Evolutionary conservation across 2,888 invertebrate genomes (phyloP).

Genomic region (Drosophila trichaetosa): DNA sequence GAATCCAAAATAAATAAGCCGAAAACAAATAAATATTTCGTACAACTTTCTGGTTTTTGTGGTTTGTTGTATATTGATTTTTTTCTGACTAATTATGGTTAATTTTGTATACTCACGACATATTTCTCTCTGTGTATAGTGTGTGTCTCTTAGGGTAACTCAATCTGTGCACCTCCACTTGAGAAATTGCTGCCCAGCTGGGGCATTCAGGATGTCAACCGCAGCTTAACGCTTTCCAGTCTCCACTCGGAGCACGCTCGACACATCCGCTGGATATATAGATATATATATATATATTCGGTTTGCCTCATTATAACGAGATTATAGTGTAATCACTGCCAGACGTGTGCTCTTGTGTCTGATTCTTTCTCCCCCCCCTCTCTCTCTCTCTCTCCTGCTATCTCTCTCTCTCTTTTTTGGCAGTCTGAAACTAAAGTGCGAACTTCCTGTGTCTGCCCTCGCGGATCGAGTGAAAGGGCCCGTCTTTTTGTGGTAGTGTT

Average conservation of each 20-base stretch:
- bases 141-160: conserved; percentile 57
- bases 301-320: conserved; percentile 72
- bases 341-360: conserved; percentile 53
- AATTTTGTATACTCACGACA: neutral
- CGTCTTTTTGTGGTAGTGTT: conserved; percentile 11
- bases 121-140: neutral
- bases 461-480: conserved; percentile 64
- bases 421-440: conserved; percentile 57
- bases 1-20: neutral
- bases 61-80: neutral
- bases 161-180: conserved; percentile 63
- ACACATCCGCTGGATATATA: conserved; percentile 67
- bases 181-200: conserved; percentile 62
- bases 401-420: conserved; percentile 11
- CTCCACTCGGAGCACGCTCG: conserved; percentile 54
- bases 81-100: neutral
- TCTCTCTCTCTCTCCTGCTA: neutral
- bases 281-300: conserved; percentile 37
- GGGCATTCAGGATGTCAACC: conserved; percentile 78
- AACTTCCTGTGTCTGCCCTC: conserved; percentile 67
- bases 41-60: neutral
- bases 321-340: conserved; percentile 74
- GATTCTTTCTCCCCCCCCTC: conserved; percentile 26
- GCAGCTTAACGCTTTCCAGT: conserved; percentile 55
- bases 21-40: neutral